Evolutionary conservation across 2,888 invertebrate species (phyloP), one percentile per base, ranked within the genome.

Genomic region (Hyalella azteca): DNA sequence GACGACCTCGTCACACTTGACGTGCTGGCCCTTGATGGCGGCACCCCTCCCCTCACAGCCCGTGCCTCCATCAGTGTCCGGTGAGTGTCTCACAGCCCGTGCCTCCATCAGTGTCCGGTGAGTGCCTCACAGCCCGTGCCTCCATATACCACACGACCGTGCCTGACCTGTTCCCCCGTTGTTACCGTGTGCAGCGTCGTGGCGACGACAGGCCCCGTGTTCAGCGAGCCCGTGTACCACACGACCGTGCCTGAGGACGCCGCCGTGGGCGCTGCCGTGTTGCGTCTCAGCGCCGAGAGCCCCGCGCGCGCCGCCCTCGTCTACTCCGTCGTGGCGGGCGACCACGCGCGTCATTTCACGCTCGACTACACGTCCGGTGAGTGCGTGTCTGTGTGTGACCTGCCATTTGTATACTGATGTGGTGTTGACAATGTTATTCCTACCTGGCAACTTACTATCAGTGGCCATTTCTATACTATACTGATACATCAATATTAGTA

Each of bases 281-380:
- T 93, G 85, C 92, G 93, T 82, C 93, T 96, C 87, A 92, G 92
- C 87, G 97, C 97, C 19, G 91, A 91, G 87, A 96, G 95, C 85
- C 95, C 96, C 79, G 91, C 95, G 84, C 92, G 91, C 83, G 91
- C 96, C 75, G 95, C 95, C 89, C 91, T 97, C 85, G 95, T 97
- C 88, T 98, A 97, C 91, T 94, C 95, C 87, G 95, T 98, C 87
- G 92, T 92, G 45, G 92, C 91, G 85, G 95, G 95, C 79, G 94
- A 95, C 88, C 91, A 92, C 85, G 90, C 93, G 87, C 93, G 94
- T 87, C 73, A 94, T 87, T 96, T 97, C 89, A 93, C 94, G 86
- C 91, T 98, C 83, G 95, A 97, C 89, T 97, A 96, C 89, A 95
- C 95, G 88, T 95, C 96, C 87, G 97, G 97, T 97, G n/a, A n/a